Percentiles rank a stretch among this genome's conserved stretches.
Conservation (phyloP, 2,113 vertebrate species). For the Myotis lucifugus region DNA sequence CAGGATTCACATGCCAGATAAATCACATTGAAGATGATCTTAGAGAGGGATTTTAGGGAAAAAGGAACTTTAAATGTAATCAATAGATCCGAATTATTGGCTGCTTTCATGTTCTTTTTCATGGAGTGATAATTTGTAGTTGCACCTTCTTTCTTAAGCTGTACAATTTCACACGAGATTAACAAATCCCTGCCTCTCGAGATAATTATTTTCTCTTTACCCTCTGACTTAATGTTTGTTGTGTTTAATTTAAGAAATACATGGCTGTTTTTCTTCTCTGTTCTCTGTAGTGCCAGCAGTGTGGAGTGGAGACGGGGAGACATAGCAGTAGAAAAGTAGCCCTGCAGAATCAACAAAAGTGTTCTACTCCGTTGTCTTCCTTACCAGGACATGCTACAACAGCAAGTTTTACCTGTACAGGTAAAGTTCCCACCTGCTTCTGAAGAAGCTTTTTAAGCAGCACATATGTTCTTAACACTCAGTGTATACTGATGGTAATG, state of each 20-base stretch:
- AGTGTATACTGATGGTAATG: background rate
- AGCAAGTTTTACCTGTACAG: background rate
- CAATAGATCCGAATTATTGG: background rate
- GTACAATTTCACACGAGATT: background rate
- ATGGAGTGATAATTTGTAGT: background rate
- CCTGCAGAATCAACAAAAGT: background rate
- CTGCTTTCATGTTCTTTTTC: background rate
- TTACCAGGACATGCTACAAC: background rate
- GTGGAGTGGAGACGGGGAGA: background rate
- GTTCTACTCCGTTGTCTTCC: background rate
- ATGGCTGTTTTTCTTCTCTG: background rate
- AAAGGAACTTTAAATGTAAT: background rate
- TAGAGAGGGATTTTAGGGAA: background rate
- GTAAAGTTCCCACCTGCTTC: background rate
- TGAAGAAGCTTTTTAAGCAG: background rate
- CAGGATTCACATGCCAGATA: background rate
- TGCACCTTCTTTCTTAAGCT: background rate
- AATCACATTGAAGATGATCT: background rate
- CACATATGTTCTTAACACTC: background rate
- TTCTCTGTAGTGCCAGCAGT: background rate
- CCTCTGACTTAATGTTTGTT: background rate
- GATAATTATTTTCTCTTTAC: conserved; percentile 10
- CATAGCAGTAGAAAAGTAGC: background rate
- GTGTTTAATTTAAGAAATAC: background rate
- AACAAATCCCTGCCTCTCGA: background rate